Evolutionary conservation across 2,888 invertebrate genomes (phyloP), one percentile per base, ranked within the genome.

Genomic region (Eilema griseolum): DNA sequence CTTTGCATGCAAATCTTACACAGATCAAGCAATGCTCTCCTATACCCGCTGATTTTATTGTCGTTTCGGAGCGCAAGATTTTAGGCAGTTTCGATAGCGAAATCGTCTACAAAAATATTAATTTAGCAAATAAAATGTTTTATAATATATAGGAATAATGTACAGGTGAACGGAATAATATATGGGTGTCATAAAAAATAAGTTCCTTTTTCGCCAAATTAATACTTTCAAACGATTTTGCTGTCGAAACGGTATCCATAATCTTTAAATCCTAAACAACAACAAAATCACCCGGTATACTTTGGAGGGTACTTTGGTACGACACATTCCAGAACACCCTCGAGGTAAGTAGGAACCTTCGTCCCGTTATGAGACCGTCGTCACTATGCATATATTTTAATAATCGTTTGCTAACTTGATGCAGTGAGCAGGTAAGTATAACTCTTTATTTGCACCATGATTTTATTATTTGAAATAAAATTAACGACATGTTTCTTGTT

Each of bases 401-500:
- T 63, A 70, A 66, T 75, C 69, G 60, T 65, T 66, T 66, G 69
- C 77, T 71, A 70, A 74, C 70, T 76, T 31, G 64, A 72, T 72
- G 68, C 72, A 69, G 61, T 70, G 73, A 57, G 24, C 83, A 82
- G 88, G 89, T 89, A 85, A 89, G 89, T 89, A 88, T 66, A 33
- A 8, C 33, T 69, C 69, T 72, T 73, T 52, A 73, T 73, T 62
- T 66, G 71, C 67, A 63, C 52, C 61, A 61, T 78, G 72, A 77
- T 74, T 10, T 41, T 41, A 37, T 78, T 77, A 64, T 59, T 72
- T 69, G 69, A 73, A n/a, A 81, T 77, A 76, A 67, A 75, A 79
- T 78, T 87, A 92, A 93, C 80, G 75, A 86, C 78, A 84, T 70
- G 83, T 92, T 93, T 93, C 91, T 92, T 90, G 86, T 91, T 89